Evolutionary conservation across 2,797 vertebrate genomes (phyloP).

Genomic region (Poeciliopsis infans): DNA sequence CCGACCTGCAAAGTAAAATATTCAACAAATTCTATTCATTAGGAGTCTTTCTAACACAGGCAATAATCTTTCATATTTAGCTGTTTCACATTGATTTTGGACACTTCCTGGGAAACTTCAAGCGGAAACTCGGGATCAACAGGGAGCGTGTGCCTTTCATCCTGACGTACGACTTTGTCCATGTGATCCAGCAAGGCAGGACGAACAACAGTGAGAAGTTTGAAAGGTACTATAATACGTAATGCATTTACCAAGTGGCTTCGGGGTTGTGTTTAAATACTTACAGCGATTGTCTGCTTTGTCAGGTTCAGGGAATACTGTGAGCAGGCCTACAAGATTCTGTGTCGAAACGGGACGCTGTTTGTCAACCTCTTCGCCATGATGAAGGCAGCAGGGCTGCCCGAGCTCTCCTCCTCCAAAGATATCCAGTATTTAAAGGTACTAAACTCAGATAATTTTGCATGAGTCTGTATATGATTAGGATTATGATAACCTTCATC

Average conservation of each 20-base stretch:
- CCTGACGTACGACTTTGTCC: slow-evolving; percentile 97
- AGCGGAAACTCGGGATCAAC: slow-evolving; percentile 98
- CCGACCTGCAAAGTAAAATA: background rate
- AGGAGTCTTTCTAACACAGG: background rate
- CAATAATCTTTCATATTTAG: slow-evolving; percentile 71
- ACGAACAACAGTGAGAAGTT: slow-evolving; percentile 98
- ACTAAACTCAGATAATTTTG: slow-evolving; percentile 9
- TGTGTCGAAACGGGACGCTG: slow-evolving; percentile 91
- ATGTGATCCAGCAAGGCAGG: slow-evolving; percentile 96
- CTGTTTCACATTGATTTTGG: slow-evolving; percentile 99
- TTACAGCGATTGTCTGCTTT: background rate
- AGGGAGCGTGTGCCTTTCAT: slow-evolving; percentile 98
- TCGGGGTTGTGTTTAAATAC: slow-evolving; percentile 5
- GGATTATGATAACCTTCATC: background rate
- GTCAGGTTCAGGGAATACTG: slow-evolving; percentile 93
- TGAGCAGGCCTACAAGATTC: slow-evolving; percentile 95
- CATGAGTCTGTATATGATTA: background rate
- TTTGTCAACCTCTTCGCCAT: slow-evolving; percentile 97
- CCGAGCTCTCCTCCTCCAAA: slow-evolving; percentile 96
- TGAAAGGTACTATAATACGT: slow-evolving; percentile 83
- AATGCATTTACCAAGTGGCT: background rate
- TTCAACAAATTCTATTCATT: background rate
- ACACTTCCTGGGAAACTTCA: slow-evolving; percentile 98
- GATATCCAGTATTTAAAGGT: slow-evolving; percentile 99
- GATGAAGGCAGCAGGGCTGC: slow-evolving; percentile 97